Conservation (phyloP, 2,113 vertebrate species). For the Conger conger region DNA sequence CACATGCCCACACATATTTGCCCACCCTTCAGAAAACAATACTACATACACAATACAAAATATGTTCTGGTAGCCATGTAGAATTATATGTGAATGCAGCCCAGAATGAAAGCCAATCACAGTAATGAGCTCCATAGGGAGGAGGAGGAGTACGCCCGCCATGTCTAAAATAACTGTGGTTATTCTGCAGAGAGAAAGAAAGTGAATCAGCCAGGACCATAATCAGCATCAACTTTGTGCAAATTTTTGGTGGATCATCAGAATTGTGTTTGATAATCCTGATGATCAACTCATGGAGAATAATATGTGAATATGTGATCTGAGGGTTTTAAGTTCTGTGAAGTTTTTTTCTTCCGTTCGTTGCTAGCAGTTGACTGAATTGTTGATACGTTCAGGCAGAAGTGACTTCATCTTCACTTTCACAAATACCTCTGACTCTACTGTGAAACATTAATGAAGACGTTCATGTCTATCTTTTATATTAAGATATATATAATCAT, state of each 20-base stretch:
- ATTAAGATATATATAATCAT: background rate
- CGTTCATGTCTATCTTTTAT: background rate
- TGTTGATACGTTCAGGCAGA: background rate
- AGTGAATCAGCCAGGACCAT: conserved; percentile 30
- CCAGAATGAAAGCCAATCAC: conserved; percentile 53
- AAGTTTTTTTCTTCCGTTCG: background rate
- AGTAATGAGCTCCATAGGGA: conserved; percentile 67
- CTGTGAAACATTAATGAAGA: background rate
- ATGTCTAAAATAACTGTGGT: conserved; percentile 44
- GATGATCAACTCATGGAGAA: background rate
- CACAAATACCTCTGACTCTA: background rate
- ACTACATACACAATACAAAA: background rate
- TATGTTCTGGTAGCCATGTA: conserved; percentile 19
- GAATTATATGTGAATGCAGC: conserved; percentile 26
- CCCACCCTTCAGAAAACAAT: background rate
- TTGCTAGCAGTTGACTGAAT: background rate
- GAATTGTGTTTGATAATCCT: background rate
- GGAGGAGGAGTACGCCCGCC: conserved; percentile 45
- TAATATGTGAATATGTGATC: background rate
- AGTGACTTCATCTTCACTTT: background rate
- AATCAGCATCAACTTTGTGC: conserved; percentile 20
- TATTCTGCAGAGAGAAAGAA: conserved; percentile 38
- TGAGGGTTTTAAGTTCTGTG: background rate
- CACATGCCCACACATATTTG: background rate
- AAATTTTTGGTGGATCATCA: conserved; percentile 35